Conservation (phyloP, 2,888 invertebrate species). For the Punctoribates punctum region DNA sequence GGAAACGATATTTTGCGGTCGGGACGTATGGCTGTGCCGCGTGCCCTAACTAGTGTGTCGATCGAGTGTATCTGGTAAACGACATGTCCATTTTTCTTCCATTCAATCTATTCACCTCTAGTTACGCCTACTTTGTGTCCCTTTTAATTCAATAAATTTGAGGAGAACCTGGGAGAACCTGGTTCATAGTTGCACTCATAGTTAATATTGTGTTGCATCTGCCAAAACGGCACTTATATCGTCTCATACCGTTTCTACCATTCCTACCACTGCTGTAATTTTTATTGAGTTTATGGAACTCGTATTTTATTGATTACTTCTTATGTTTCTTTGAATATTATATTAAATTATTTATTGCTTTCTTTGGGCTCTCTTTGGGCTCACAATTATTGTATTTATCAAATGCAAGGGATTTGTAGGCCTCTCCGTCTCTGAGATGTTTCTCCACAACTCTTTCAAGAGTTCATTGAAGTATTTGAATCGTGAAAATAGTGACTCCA, state of each 20-base stretch:
- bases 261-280: background rate
- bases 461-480: conserved; percentile 34
- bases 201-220: conserved; percentile 11
- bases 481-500: conserved; percentile 26
- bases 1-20: conserved; percentile 32
- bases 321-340: conserved; percentile 24
- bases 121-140: conserved; percentile 38
- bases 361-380: background rate
- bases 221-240: conserved; percentile 8
- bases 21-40: background rate
- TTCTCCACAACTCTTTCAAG: background rate
- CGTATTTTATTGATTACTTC: conserved; percentile 23
- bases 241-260: conserved; percentile 14
- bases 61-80: conserved; percentile 30
- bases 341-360: conserved; percentile 36
- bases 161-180: too few relatives aligned
- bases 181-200: too few relatives aligned
- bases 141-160: conserved; percentile 34
- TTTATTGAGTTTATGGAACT: conserved; percentile 24
- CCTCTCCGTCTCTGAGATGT: conserved; percentile 3
- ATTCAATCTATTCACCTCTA: conserved; percentile 31
- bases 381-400: conserved; percentile 17
- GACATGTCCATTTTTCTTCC: conserved; percentile 39
- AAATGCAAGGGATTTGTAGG: background rate
- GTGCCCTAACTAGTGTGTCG: conserved; percentile 37